Evolutionary conservation across 1,140 invertebrate species (phyloP).

Genomic region (Neelides sp.): DNA sequence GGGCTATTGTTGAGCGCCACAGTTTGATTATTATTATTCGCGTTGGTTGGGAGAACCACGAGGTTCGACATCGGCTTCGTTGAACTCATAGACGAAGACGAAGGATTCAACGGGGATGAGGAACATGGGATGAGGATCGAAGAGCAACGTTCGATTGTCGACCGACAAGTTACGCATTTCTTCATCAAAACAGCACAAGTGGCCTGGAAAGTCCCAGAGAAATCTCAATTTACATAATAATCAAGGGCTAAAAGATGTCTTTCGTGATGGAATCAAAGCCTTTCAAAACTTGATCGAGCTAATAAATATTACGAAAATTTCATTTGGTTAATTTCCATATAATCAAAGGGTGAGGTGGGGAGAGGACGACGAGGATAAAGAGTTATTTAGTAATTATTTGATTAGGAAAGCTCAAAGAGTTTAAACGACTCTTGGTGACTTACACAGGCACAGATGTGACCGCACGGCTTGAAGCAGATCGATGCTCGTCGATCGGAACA

Average conservation of each 20-base stretch:
- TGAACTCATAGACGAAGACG: not conserved
- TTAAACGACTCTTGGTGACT: no score
- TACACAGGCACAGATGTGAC: conserved; percentile 88
- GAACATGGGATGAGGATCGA: conserved; percentile 57
- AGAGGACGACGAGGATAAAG: no score
- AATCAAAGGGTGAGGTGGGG: no score
- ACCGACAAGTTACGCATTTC: conserved; percentile 87
- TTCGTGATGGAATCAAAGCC: no score
- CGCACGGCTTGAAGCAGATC: conserved; percentile 83
- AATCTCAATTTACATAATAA: no score
- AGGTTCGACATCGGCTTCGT: conserved; percentile 26
- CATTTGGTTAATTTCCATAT: no score
- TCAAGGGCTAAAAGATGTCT: no score
- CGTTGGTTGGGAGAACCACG: conserved; percentile 18
- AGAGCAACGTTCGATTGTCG: conserved; percentile 66
- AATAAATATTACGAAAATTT: no score
- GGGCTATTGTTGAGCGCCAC: conserved; percentile 30
- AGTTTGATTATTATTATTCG: not conserved
- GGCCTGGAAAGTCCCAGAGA: no score
- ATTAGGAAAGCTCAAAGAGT: no score
- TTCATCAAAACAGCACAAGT: conserved; percentile 84
- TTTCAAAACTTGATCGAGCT: no score
- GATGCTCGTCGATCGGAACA: conserved; percentile 86
- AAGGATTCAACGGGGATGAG: not conserved
- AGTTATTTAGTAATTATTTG: no score